Conservation (phyloP, 2,888 invertebrate genomes). For the Trachelus troglodyta region DNA sequence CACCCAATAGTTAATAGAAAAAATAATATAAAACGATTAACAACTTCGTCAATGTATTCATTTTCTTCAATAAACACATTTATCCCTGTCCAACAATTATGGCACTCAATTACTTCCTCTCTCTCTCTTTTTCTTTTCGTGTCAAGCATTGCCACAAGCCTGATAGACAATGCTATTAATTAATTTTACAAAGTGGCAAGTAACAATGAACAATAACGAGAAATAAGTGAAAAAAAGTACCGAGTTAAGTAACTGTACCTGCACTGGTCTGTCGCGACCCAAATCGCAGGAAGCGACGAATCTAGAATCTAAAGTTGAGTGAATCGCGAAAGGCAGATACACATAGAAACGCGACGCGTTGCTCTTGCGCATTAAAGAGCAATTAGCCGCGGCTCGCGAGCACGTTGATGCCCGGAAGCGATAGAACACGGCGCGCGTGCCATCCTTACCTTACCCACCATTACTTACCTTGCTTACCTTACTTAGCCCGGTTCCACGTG, state of each 20-base stretch:
- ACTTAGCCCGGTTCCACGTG: conserved; percentile 2
- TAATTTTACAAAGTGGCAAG: background rate
- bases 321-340: conserved; percentile 29
- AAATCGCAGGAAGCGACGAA: conserved; percentile 14
- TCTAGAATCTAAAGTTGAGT: conserved; percentile 27
- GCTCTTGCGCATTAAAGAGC: conserved; percentile 60
- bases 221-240: background rate
- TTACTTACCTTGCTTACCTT: conserved; percentile 37
- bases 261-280: background rate
- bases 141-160: background rate
- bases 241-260: background rate
- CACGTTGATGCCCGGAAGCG: conserved; percentile 65
- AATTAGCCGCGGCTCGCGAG: conserved; percentile 64
- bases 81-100: background rate
- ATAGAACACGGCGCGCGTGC: conserved; percentile 63
- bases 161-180: background rate
- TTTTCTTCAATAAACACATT: background rate
- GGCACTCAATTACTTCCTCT: background rate
- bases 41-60: too few species aligned
- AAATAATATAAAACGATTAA: background rate
- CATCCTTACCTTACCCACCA: conserved; percentile 52
- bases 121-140: background rate
- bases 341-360: conserved; percentile 52
- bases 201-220: background rate
- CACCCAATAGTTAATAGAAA: too few species aligned